Conservation (phyloP, 2,113 vertebrate species). For the Tauraco erythrolophus region DNA sequence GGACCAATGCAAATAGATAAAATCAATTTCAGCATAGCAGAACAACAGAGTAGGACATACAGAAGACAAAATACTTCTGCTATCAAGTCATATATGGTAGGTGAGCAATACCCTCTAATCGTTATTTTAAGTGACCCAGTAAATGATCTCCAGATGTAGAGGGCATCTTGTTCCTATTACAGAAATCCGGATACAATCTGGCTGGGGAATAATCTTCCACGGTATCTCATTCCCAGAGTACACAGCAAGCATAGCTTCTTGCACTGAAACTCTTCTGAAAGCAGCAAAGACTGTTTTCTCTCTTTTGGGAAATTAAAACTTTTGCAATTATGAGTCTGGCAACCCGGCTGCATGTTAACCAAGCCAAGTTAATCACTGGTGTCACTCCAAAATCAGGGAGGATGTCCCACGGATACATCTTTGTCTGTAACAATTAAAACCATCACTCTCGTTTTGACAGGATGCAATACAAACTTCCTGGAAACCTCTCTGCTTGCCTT, state of each 20-base stretch:
- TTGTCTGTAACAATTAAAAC: not conserved
- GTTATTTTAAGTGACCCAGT: not conserved
- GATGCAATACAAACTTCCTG: not conserved
- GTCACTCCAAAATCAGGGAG: not conserved
- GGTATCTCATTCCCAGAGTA: not conserved
- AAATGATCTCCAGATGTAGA: not conserved
- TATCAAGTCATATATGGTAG: not conserved
- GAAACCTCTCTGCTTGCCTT: not conserved
- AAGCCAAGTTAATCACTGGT: not conserved
- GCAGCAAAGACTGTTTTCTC: not conserved
- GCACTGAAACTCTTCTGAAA: not conserved
- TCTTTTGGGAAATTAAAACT: slow-evolving; percentile 26
- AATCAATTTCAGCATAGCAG: not conserved
- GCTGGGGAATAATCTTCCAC: not conserved
- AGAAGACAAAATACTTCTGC: not conserved
- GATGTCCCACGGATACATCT: slow-evolving; percentile 5
- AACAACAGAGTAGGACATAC: not conserved
- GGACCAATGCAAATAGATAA: not conserved
- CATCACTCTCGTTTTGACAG: not conserved
- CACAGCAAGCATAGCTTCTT: not conserved
- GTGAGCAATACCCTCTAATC: not conserved
- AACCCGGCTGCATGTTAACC: not conserved
- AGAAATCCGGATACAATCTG: not conserved
- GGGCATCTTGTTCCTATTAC: not conserved
- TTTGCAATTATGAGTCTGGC: not conserved